Percentiles rank a stretch among this genome's conserved stretches.
Evolutionary conservation across 2,797 vertebrate species (phyloP).

Genomic region (Garrulus glandarius): DNA sequence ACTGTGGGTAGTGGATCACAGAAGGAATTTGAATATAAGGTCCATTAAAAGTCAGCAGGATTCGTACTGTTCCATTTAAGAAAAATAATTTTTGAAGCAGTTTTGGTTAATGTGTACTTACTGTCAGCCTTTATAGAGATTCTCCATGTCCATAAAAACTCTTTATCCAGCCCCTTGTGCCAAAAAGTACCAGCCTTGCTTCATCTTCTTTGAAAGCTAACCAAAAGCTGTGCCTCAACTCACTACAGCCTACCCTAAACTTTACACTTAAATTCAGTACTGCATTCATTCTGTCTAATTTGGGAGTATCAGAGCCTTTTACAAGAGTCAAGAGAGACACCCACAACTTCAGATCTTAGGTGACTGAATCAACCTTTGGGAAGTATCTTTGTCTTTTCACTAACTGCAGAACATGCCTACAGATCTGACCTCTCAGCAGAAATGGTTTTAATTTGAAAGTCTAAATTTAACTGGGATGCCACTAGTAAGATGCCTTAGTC

Average conservation of each 20-base stretch:
- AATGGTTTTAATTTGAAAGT: constrained; percentile 23
- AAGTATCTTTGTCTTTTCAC: not conserved
- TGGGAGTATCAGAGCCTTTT: not conserved
- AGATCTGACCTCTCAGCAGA: not conserved
- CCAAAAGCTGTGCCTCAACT: not conserved
- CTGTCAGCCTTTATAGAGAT: not conserved
- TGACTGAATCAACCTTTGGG: not conserved
- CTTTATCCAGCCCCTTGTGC: not conserved
- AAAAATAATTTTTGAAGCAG: not conserved
- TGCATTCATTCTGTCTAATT: not conserved
- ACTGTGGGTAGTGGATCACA: not conserved
- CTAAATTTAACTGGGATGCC: constrained; percentile 38
- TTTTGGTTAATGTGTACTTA: not conserved
- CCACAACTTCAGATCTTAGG: not conserved
- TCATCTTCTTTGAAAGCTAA: not conserved
- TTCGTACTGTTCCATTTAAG: accelerated
- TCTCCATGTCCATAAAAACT: not conserved
- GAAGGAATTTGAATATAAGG: not conserved
- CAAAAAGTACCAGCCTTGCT: not conserved
- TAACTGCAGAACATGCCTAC: not conserved
- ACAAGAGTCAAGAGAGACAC: not conserved
- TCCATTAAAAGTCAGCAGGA: not conserved
- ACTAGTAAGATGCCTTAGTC: constrained; percentile 15
- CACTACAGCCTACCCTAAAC: not conserved
- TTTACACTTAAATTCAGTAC: not conserved